Conservation (phyloP, 2,113 vertebrate genomes). For the Clarias magur region DNA sequence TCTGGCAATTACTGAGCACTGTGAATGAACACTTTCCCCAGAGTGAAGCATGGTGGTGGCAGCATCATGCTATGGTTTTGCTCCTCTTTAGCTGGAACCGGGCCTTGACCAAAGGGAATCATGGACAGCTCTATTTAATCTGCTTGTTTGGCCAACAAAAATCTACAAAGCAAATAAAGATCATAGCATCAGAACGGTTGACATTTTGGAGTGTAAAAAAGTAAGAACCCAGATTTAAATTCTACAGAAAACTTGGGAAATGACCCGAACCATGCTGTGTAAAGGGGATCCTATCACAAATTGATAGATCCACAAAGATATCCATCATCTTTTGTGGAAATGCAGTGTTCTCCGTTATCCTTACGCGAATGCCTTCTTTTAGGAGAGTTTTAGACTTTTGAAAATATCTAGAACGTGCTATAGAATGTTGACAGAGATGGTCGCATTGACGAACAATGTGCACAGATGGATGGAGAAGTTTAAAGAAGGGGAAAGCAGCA, state of each 20-base stretch:
- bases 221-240: not conserved
- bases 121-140: not conserved
- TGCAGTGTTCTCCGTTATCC: not conserved
- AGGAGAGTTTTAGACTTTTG: not conserved
- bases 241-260: not conserved
- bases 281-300: not conserved
- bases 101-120: not conserved
- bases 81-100: not conserved
- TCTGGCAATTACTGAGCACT: not conserved
- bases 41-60: not conserved
- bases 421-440: too few relatives aligned
- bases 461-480: too few relatives aligned
- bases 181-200: not conserved
- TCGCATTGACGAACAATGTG: too few relatives aligned
- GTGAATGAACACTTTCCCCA: not conserved
- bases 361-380: not conserved
- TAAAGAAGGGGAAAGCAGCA: too few relatives aligned
- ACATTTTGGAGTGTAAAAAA: not conserved
- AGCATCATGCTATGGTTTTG: not conserved
- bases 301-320: not conserved
- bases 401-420: too few relatives aligned
- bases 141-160: not conserved
- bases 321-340: not conserved
- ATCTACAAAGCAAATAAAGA: not conserved
- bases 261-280: not conserved